Base-by-base conservation (phyloP, 2,888 invertebrate species). In the Drosophila helvetica region DNA sequence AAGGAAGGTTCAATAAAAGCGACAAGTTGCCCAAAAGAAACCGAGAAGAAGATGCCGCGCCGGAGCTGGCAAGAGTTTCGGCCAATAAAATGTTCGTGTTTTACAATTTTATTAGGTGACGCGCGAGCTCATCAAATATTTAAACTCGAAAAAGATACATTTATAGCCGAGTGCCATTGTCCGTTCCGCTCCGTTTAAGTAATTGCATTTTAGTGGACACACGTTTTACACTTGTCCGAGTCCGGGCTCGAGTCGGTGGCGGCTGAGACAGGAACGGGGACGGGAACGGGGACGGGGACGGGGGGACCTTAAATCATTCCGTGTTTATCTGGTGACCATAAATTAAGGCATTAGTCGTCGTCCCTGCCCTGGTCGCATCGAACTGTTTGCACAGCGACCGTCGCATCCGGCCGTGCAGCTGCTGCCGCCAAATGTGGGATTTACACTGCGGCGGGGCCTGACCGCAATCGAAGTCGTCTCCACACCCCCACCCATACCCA, bases 71-170 rank as follows among this genome's bases (percentile, higher is more conserved):
- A 19, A 68, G 65, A 57, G 58, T 38, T 25, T n/a, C 38, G 56
- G 71, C 66, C 84, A 85, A 89, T 89, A 89, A 90, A 89, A 85
- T 80, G 50, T 79, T 81, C 75, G 78, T 89, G 83, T 90, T 75
- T 89, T 90, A 89, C 90, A 89, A 90, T 89, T 89, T 90, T 90
- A 90, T 89, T 89, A 88, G 82, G 83, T 83, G 88, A 67, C 70
- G 89, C 70, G 89, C 78, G 42, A 54, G 43, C 62, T 68, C 72
- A 85, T 82, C 62, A 82, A 83, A 80, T 85, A 83, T 83, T 83
- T 75, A 85, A 66, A 66, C 67, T 38, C 15, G 38, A 53, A 53
- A 56, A 77, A 7, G 69, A 70, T 74, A 76, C 60, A 65, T 77
- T 79, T 64, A 53, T 47, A 50, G 59, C 56, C 12, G 38, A 45